Conservation (phyloP, 2,797 vertebrate species). For the Sciurus carolinensis region DNA sequence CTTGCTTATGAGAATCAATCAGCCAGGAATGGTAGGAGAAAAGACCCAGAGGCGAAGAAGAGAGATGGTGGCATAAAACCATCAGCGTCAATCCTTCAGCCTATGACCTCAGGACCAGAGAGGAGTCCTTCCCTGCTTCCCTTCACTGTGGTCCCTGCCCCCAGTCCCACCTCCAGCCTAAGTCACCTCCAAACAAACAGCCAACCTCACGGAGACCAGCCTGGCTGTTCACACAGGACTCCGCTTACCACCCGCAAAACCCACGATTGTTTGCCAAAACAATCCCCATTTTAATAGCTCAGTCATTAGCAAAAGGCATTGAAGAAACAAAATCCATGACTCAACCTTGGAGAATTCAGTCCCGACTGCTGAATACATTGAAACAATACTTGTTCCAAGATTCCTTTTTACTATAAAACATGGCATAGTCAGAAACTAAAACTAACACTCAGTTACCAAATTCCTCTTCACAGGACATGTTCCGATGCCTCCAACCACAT, state of each 20-base stretch:
- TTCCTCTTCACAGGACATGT: neutral
- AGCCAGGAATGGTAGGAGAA: neutral
- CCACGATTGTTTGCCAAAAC: slow-evolving; percentile 51
- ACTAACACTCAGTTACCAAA: neutral
- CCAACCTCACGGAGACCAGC: neutral
- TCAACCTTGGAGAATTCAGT: slow-evolving; percentile 29
- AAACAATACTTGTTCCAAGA: neutral
- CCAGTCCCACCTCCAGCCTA: neutral
- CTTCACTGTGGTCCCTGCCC: fast-evolving
- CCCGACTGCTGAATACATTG: neutral
- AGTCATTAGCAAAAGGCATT: slow-evolving; percentile 68
- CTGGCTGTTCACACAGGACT: neutral
- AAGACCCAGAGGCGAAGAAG: neutral
- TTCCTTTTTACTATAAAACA: neutral
- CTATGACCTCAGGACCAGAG: neutral
- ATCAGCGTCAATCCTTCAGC: neutral
- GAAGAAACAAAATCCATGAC: slow-evolving; percentile 70
- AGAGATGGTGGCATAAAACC: neutral
- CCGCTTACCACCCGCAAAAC: neutral
- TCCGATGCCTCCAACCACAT: neutral
- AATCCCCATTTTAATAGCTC: slow-evolving; percentile 65
- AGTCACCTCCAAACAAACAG: neutral
- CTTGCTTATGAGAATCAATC: neutral
- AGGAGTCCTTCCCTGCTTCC: neutral
- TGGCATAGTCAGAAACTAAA: neutral